phyloP scores from a whole-genome alignment of 2,113 vertebrate genomes.

The Grammomys dolichurus region DNA sequence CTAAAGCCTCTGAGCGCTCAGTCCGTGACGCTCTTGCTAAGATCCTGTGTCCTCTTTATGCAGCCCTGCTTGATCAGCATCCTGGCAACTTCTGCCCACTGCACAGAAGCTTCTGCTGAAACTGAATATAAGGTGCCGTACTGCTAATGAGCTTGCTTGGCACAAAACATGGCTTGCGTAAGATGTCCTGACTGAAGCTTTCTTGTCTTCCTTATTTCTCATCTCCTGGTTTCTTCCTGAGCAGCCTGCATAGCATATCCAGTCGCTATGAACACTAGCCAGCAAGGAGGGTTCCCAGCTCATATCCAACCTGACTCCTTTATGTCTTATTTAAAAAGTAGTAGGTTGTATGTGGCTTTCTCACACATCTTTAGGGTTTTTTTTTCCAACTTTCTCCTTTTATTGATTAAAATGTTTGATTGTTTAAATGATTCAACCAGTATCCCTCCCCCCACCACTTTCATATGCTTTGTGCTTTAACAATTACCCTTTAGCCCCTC shows the following conservation, averaged over 20 bases:
- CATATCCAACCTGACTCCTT: neutral
- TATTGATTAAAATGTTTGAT: too few relatives aligned
- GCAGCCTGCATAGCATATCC: too few relatives aligned
- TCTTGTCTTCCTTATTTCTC: neutral
- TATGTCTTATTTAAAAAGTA: fast-evolving
- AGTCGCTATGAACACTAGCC: neutral
- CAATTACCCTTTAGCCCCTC: too few relatives aligned
- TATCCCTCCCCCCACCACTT: neutral
- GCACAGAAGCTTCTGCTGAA: neutral
- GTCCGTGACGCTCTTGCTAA: neutral
- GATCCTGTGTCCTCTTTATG: neutral
- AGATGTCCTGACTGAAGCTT: neutral
- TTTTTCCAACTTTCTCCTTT: neutral
- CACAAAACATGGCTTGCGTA: neutral
- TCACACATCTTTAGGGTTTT: neutral
- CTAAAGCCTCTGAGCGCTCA: neutral
- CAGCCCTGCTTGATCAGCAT: neutral
- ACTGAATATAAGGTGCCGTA: neutral
- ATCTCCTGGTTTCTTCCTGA: neutral
- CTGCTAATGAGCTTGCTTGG: neutral
- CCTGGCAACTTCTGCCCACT: neutral
- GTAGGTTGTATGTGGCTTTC: neutral
- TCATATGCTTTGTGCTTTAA: neutral
- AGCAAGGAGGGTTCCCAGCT: neutral
- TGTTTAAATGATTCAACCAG: neutral